Base-by-base conservation (phyloP, 2,113 vertebrate species). In the Bombycilla garrulus region DNA sequence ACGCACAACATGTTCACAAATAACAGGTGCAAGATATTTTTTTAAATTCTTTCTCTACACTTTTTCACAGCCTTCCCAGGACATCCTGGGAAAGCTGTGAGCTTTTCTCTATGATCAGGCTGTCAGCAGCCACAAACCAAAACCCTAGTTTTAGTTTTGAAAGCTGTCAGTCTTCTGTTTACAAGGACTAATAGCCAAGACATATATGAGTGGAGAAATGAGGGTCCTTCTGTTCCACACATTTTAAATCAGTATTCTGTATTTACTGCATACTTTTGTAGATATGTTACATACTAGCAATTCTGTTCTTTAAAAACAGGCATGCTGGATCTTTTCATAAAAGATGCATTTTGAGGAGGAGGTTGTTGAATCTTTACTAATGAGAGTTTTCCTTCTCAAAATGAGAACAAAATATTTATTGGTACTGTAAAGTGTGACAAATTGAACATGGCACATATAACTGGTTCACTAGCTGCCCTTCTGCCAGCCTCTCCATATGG, bases 381-480 rank as follows among this genome's bases (percentile, higher is more conserved):
- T 20, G 29, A 77, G 65, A 73, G 25, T 47, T 76, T 84, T 85
- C 48, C 40, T 85, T 74, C 40, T 81, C 40, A 67, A 91, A 93
- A 88, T 0, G 2, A 93, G 82, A 81, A 66, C n/a, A 89, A 90
- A 96, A 28, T 76, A 93, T 73, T 92, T 93, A 57, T 91, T 15
- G 8, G 62, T 79, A 78, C 67, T 45, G n/a, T 57, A 72, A 87
- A 86, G 44, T 90, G 76, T 96, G 95, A 97, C 84, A 92, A 95
- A 97, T 96, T 53, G 85, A 91, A 91, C 72, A 50, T 95, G 97
- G 94, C 97, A 96, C 54, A 11, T 66, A 54, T 88, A 96, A 79
- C 93, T 95, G 95, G 94, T 97, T 97, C 95, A 96, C 95, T 96
- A 95, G 96, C 96, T 95, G 95, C 94, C 96, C 93, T 95, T 96